Evolutionary conservation across 2,888 invertebrate species (phyloP).

Genomic region (Perithous albicinctus): DNA sequence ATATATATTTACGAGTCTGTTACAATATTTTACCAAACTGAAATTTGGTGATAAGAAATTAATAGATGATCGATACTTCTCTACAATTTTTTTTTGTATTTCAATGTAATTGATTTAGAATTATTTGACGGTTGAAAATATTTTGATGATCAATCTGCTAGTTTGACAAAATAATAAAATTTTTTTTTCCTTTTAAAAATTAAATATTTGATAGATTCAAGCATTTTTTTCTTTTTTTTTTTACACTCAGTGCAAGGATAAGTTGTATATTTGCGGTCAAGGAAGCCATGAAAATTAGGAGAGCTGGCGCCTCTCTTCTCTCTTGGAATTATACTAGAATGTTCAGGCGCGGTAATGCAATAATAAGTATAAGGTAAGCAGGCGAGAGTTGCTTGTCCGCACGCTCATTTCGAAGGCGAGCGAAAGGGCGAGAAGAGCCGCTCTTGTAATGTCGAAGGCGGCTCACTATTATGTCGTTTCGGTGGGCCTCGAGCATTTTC

Average conservation of each 20-base stretch:
- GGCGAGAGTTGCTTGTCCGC: slow-evolving; percentile 52
- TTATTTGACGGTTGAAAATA: no score
- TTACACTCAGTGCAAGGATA: neutral
- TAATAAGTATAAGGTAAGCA: slow-evolving; percentile 81
- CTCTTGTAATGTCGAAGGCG: slow-evolving; percentile 66
- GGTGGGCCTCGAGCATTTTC: slow-evolving; percentile 59
- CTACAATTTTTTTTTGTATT: no score
- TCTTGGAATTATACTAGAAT: slow-evolving; percentile 72
- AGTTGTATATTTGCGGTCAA: neutral
- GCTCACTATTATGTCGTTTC: slow-evolving; percentile 78
- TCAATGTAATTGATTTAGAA: no score
- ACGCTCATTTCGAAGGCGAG: slow-evolving; percentile 40
- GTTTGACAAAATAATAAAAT: no score
- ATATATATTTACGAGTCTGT: no score
- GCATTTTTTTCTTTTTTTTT: no score
- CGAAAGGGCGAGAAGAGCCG: slow-evolving; percentile 33
- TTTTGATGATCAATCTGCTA: no score
- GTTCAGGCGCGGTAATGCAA: slow-evolving; percentile 77
- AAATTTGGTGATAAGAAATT: no score
- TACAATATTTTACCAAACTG: no score
- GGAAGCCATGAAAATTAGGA: neutral
- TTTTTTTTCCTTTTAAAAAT: no score
- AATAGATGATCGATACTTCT: no score
- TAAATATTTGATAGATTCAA: no score
- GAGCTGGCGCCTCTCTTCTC: slow-evolving; percentile 27